phyloP scores from a whole-genome alignment of 2,888 invertebrate genomes.

The Drosophila borealis region DNA sequence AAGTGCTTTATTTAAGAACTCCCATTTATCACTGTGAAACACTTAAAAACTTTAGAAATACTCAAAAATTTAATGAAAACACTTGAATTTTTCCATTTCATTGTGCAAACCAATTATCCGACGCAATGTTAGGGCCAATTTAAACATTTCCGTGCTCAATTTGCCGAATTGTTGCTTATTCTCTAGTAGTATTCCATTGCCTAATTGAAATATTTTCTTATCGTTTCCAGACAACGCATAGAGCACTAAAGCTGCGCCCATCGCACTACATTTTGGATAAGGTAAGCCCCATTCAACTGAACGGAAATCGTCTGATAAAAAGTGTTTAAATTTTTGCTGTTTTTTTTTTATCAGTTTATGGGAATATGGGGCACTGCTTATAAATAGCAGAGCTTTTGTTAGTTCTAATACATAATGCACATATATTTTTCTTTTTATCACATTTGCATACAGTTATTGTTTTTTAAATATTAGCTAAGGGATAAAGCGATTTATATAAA shows the following conservation, averaged over 20 bases:
- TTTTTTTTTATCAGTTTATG: not conserved
- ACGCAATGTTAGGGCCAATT: conserved; percentile 7
- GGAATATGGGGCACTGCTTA: not conserved
- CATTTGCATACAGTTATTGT: too few relatives aligned
- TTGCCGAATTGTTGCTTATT: conserved; percentile 7
- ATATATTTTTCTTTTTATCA: not conserved
- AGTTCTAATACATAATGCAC: too few relatives aligned
- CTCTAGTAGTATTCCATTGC: not conserved
- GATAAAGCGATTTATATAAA: not conserved
- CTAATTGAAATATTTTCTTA: conserved; percentile 33
- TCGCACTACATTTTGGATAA: conserved; percentile 41
- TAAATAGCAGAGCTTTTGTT: not conserved
- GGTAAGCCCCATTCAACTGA: conserved; percentile 25
- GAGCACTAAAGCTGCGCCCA: conserved; percentile 26
- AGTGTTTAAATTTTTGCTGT: too few relatives aligned
- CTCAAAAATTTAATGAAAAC: conserved; percentile 6
- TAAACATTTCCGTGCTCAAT: not conserved
- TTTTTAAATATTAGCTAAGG: not conserved
- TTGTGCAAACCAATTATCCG: conserved; percentile 6
- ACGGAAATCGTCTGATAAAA: not conserved
- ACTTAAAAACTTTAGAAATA: not conserved
- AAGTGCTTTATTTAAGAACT: not conserved
- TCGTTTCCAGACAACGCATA: conserved; percentile 40
- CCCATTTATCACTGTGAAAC: not conserved
- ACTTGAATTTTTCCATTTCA: conserved; percentile 14